Evolutionary conservation across 2,888 invertebrate genomes (phyloP).

Genomic region (Apamea epomidion): DNA sequence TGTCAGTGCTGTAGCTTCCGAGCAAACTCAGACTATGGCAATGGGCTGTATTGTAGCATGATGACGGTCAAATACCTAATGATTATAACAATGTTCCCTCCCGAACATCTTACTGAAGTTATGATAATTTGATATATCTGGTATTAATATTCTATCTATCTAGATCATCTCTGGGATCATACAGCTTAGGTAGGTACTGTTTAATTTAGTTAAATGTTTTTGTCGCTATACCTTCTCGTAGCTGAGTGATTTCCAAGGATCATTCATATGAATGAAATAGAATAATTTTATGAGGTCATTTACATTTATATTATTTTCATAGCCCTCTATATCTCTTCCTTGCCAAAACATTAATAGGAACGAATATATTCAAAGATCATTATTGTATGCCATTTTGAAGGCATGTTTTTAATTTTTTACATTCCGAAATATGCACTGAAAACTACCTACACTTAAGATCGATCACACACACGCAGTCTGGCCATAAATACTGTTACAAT

Average conservation of each 20-base stretch:
- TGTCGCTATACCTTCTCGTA: not conserved
- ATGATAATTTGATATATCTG: not conserved
- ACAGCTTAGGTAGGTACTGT: not conserved
- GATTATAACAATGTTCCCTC: not conserved
- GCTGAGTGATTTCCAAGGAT: constrained; percentile 3
- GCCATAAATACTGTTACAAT: too few relatives aligned
- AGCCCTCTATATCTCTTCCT: constrained; percentile 25
- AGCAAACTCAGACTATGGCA: not conserved
- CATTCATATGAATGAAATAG: constrained; percentile 39
- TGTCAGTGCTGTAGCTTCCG: not conserved
- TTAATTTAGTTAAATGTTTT: not conserved
- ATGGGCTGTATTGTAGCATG: not conserved
- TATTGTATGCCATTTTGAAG: not conserved
- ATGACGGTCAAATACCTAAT: not conserved
- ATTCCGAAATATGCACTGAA: not conserved
- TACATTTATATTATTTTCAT: constrained; percentile 56
- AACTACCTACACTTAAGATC: not conserved
- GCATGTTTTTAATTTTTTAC: not conserved
- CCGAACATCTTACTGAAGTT: not conserved
- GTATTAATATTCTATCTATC: not conserved
- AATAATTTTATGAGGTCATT: constrained; percentile 43
- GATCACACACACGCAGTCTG: too few relatives aligned
- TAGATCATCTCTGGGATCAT: not conserved
- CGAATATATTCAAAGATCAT: constrained; percentile 20
- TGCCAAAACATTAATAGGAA: constrained; percentile 20